A percentile compares a stretch with the other conserved stretches of the same genome.
These are phyloP conservation scores for Sebastes itinus DNA, from an alignment of 2,797 vertebrate genomes.

Conservation along the genomic window DNA sequence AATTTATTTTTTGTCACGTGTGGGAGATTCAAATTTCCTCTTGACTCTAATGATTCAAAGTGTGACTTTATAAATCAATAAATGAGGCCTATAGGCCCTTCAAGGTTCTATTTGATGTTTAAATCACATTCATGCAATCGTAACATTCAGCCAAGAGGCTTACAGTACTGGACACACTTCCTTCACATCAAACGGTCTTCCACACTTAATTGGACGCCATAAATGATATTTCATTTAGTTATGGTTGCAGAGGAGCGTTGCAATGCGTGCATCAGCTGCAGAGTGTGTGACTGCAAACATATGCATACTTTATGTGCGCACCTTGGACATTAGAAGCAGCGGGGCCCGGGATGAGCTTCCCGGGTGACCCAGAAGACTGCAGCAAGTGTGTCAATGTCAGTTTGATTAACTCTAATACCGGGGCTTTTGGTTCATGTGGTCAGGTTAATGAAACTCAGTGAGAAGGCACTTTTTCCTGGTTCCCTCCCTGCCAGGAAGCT, in stretches of 20 bases:
- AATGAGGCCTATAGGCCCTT: conserved; percentile 47
- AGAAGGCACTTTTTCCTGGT: conserved; percentile 73
- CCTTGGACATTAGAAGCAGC: conserved; percentile 50
- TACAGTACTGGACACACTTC: conserved; percentile 63
- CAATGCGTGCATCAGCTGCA: conserved; percentile 15
- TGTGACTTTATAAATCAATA: conserved; percentile 12
- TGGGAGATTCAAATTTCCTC: conserved; percentile 37
- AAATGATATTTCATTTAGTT: conserved; percentile 70
- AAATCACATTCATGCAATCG: conserved; percentile 70
- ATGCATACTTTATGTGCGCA: conserved; percentile 48
- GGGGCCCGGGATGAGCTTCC: conserved; percentile 67
- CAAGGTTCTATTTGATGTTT: conserved; percentile 77
- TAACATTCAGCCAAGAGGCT: conserved; percentile 61
- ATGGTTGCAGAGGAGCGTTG: conserved; percentile 28
- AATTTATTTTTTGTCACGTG: not conserved
- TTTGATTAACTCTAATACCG: conserved; percentile 84
- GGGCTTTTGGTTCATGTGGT: conserved; percentile 83
- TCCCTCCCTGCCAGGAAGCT: conserved; percentile 79
- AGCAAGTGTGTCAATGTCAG: conserved; percentile 74
- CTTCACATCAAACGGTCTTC: conserved; percentile 57
- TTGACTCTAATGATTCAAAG: conserved; percentile 53
- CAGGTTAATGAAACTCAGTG: conserved; percentile 88
- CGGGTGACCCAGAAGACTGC: conserved; percentile 70
- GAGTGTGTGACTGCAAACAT: conserved; percentile 24
- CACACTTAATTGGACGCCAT: conserved; percentile 70